Evolutionary conservation across 1,140 invertebrate genomes (phyloP).

Genomic region (Caenorhabditis briggsae): DNA sequence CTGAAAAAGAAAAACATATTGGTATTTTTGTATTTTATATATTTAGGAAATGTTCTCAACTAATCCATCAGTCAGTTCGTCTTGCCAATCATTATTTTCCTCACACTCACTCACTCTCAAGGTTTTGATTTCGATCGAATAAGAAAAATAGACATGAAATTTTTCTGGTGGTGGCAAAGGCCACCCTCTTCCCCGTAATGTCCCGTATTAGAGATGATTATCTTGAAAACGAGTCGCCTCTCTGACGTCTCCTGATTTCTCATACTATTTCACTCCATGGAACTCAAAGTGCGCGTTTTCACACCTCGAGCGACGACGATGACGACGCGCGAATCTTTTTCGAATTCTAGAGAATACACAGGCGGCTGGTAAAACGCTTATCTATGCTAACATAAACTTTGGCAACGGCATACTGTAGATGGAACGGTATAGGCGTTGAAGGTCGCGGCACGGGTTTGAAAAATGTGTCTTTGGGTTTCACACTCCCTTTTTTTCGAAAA

Average conservation of each 20-base stretch:
- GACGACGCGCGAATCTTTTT: constrained; percentile 13
- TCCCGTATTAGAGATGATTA: constrained; percentile 53
- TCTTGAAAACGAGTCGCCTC: constrained; percentile 32
- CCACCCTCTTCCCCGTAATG: neutral
- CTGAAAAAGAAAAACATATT: constrained; percentile 30
- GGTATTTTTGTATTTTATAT: neutral
- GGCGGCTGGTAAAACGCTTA: constrained; percentile 38
- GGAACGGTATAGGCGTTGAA: neutral
- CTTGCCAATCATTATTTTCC: constrained; percentile 24
- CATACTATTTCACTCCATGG: neutral
- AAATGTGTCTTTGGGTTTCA: neutral
- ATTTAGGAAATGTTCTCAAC: neutral
- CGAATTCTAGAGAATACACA: neutral
- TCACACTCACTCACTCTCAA: constrained; percentile 29
- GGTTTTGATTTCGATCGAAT: constrained; percentile 48
- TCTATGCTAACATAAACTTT: constrained; percentile 55
- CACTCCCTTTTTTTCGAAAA: constrained; percentile 16
- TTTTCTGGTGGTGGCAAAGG: neutral
- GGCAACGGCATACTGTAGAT: constrained; percentile 17
- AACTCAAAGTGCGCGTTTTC: constrained; percentile 53
- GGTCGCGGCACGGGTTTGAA: neutral
- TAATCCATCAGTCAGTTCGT: neutral
- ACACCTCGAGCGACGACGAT: neutral
- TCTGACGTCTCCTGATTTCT: neutral
- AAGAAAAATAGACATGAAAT: neutral